phyloP scores from a whole-genome alignment of 2,888 invertebrate genomes.

The Melanargia galathea region DNA sequence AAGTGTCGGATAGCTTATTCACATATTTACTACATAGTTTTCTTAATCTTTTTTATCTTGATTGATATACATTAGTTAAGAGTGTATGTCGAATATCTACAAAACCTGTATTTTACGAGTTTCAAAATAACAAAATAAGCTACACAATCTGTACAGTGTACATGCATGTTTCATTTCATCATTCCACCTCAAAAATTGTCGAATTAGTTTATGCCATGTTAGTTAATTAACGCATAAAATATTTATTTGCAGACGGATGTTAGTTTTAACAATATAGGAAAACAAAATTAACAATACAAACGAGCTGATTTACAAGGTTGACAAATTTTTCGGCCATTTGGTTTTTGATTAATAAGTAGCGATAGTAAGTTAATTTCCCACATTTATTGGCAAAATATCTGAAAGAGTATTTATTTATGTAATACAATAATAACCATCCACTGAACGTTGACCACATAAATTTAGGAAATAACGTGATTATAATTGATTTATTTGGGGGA shows the following conservation, averaged over 20 bases:
- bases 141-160: background rate
- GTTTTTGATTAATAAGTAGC: constrained; percentile 33
- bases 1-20: too few species aligned
- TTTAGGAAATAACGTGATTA: constrained; percentile 1
- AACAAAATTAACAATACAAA: constrained; percentile 42
- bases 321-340: constrained; percentile 34
- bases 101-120: too few species aligned
- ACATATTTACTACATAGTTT: too few species aligned
- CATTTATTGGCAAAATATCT: background rate
- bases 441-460: background rate
- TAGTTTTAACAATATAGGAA: constrained; percentile 35
- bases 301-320: constrained; percentile 39
- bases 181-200: constrained; percentile 8
- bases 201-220: constrained; percentile 17
- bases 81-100: too few species aligned
- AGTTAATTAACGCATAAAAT: constrained; percentile 14
- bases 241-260: constrained; percentile 16
- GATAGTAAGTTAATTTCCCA: constrained; percentile 16
- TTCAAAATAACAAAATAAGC: background rate
- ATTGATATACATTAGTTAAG: too few species aligned
- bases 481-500: constrained; percentile 1
- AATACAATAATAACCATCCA: constrained; percentile 2
- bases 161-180: background rate
- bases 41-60: too few species aligned
- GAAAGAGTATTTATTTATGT: background rate